Evolutionary conservation across 2,113 vertebrate species (phyloP), one percentile per base, ranked within the genome.

Genomic region (Ctenomys sociabilis): DNA sequence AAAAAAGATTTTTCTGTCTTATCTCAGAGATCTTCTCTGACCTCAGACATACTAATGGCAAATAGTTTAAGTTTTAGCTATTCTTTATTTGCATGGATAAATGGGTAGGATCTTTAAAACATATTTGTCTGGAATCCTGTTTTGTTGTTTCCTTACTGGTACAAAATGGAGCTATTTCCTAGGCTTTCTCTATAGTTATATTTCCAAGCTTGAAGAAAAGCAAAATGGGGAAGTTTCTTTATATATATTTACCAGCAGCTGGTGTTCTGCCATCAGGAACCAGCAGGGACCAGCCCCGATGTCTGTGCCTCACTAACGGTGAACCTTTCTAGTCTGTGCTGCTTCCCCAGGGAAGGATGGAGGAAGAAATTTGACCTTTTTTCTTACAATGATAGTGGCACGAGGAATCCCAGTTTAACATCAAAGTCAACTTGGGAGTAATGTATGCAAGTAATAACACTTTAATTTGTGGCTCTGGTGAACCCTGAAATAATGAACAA

Each of bases 401-500:
- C 4, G n/a, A 92, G 43, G 32, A 84, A 0, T n/a, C 92, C 97
- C 66, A 92, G 63, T 0, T 98, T 85, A 96, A 94, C 92, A 96
- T 88, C 66, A 45, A 96, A 98, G 28, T 91, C 85, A 98, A 75
- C 13, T 95, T 83, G 61, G 96, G 90, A 88, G 8, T 90, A 95
- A 96, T 61, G 52, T 91, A 82, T 26, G 45, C 81, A 92, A 95
- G 77, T 21, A 94, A 63, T 94, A 97, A 92, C 75, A 85, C 59
- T 97, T 94, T 66, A 87, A 82, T 97, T 96, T 97, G 32, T 97
- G 70, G 90, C 68, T 96, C 91, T 96, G 83, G 93, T 96, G 83
- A 98, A 95, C 11, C 26, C 66, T 57, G 40, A 96, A 87, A 77
- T 95, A 94, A 96, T 35, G 78, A 96, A 63, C 80, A 94, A 94